These are phyloP conservation scores for Drosophila repletoides DNA, from an alignment of 1,140 invertebrate genomes.

Conservation along the genomic window DNA sequence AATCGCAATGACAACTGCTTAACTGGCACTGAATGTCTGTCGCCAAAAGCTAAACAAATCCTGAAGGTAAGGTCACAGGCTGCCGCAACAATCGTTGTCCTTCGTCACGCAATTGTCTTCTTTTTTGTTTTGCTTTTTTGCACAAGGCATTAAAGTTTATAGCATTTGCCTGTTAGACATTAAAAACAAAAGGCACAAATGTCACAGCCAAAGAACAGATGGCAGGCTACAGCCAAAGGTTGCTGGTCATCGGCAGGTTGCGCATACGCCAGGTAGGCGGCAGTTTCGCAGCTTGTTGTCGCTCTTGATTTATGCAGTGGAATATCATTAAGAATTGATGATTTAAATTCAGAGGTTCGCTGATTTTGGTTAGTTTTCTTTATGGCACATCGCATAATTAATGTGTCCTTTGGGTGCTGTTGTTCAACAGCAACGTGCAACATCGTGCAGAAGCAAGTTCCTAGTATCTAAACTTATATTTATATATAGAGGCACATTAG, in stretches of 20 bases:
- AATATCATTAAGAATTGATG: constrained; percentile 67
- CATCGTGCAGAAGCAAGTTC: neutral
- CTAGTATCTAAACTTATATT: neutral
- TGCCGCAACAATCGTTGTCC: constrained; percentile 35
- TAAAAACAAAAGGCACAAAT: constrained; percentile 70
- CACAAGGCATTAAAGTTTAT: constrained; percentile 69
- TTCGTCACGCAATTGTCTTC: constrained; percentile 58
- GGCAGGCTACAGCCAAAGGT: constrained; percentile 32
- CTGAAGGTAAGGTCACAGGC: constrained; percentile 34
- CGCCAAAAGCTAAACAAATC: neutral
- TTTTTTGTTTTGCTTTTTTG: constrained; percentile 11
- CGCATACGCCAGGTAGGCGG: constrained; percentile 46
- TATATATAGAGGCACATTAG: neutral
- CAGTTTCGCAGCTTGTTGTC: constrained; percentile 25
- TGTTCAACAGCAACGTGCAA: neutral
- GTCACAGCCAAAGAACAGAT: constrained; percentile 29
- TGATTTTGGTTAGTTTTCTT: constrained; percentile 25
- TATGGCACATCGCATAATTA: constrained; percentile 15
- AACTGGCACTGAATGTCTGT: constrained; percentile 11
- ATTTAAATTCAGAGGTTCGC: constrained; percentile 38
- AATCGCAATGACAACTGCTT: constrained; percentile 66
- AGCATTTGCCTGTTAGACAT: constrained; percentile 66
- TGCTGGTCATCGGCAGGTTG: constrained; percentile 44
- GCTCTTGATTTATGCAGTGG: constrained; percentile 60
- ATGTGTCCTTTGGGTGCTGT: constrained; percentile 49